These are phyloP conservation scores for Limnephilus marmoratus DNA, from an alignment of 2,888 invertebrate genomes.

Conservation along the genomic window DNA sequence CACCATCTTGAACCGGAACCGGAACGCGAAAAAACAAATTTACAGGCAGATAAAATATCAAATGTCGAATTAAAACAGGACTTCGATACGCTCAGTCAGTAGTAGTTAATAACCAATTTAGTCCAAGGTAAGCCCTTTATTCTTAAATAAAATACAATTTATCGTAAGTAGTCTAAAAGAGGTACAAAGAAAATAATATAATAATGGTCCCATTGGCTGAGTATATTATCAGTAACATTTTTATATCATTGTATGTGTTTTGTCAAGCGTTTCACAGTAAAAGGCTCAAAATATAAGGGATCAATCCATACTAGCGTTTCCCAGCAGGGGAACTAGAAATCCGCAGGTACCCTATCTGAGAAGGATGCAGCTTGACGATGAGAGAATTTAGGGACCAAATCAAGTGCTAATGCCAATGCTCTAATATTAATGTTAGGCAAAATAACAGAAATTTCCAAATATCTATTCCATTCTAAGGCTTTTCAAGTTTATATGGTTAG, in stretches of 20 bases:
- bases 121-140: not conserved
- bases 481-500: too few species aligned
- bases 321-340: not conserved
- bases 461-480: too few species aligned
- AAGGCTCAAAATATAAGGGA: not conserved
- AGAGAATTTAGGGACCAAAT: too few species aligned
- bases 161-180: not conserved
- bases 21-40: too few species aligned
- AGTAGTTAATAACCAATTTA: not conserved
- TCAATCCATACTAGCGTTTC: not conserved
- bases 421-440: too few species aligned
- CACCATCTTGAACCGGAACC: too few species aligned
- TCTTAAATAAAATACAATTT: not conserved
- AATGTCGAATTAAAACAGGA: too few species aligned
- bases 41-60: too few species aligned
- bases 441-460: too few species aligned
- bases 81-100: too few species aligned
- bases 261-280: not conserved
- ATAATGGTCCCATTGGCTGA: not conserved
- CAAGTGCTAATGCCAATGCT: too few species aligned
- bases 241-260: not conserved
- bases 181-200: not conserved
- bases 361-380: not conserved
- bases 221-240: not conserved
- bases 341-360: not conserved